Percentiles rank a stretch among this genome's conserved stretches.
phyloP scores from a whole-genome alignment of 2,113 vertebrate genomes.

The Thamnophis sirtalis region DNA sequence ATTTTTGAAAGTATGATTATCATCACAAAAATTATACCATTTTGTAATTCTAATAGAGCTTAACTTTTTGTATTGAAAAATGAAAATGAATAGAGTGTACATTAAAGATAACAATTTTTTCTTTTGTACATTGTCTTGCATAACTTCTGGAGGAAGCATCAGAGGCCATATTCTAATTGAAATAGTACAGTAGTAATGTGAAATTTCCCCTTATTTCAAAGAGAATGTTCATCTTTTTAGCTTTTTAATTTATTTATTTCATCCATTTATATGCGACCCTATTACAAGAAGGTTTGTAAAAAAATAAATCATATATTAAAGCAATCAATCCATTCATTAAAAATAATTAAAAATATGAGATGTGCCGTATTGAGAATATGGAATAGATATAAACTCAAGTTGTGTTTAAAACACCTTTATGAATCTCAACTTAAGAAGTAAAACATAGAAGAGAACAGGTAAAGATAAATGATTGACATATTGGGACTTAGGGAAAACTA shows the following conservation, averaged over 20 bases:
- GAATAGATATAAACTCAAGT: background rate
- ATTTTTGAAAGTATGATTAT: background rate
- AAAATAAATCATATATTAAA: background rate
- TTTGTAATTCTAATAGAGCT: constrained; percentile 1
- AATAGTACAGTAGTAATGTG: background rate
- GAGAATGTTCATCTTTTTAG: background rate
- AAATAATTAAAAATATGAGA: background rate
- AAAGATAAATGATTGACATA: background rate
- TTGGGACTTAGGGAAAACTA: background rate
- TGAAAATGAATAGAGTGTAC: background rate
- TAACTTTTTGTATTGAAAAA: constrained; percentile 7
- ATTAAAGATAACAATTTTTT: constrained; percentile 12
- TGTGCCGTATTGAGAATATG: background rate
- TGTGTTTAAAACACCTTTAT: background rate
- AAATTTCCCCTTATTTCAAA: background rate
- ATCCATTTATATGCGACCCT: background rate
- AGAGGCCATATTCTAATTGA: background rate
- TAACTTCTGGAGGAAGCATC: background rate
- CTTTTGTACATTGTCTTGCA: background rate
- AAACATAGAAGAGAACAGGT: background rate
- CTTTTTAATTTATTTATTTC: background rate
- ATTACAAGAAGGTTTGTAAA: background rate
- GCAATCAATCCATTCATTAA: background rate
- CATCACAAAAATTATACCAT: background rate
- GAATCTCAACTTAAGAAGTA: background rate